Conservation (phyloP, 2,888 invertebrate genomes). For the Clitarchus hookeri region DNA sequence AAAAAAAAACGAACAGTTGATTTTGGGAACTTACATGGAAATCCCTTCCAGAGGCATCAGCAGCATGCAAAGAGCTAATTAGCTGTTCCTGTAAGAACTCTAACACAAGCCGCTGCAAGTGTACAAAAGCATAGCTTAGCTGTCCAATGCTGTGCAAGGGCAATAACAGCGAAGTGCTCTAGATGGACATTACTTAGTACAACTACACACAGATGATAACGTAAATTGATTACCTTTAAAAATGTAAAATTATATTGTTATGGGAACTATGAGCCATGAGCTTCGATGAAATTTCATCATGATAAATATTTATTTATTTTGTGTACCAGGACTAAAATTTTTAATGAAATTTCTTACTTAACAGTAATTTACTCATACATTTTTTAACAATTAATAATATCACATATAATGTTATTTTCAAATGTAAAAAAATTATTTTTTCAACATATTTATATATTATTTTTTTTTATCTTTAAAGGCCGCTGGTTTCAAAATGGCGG, state of each 20-base stretch:
- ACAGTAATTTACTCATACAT: background rate
- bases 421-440: no score
- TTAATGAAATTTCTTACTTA: background rate
- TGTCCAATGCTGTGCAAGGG: background rate
- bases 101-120: constrained; percentile 5
- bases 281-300: background rate
- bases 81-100: background rate
- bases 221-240: background rate
- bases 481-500: no score
- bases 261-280: background rate
- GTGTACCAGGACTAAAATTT: background rate
- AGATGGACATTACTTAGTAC: background rate
- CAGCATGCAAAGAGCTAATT: background rate
- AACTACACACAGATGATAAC: background rate
- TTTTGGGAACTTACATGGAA: background rate
- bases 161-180: background rate
- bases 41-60: background rate
- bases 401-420: background rate
- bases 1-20: background rate
- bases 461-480: no score
- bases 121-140: background rate
- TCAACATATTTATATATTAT: no score
- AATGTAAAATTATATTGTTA: background rate
- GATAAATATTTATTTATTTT: background rate
- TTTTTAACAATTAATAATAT: background rate